Conservation (phyloP, 2,888 invertebrate species). For the Aricia artaxerxes region DNA sequence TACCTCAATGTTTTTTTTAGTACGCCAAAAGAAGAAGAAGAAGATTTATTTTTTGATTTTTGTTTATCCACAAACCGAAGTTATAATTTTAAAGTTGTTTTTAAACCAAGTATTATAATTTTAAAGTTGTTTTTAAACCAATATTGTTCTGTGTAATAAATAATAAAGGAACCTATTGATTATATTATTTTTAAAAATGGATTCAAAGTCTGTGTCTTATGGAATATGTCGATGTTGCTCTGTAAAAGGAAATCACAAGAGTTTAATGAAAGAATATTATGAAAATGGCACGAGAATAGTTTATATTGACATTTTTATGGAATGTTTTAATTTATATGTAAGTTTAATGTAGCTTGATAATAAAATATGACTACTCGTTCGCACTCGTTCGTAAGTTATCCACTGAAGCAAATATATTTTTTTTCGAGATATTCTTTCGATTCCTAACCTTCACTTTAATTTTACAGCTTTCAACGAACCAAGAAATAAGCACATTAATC, state of each 20-base stretch:
- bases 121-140: no score
- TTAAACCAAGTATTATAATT: no score
- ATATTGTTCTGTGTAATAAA: no score
- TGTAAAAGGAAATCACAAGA: conserved; percentile 56
- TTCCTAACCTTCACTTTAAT: background rate
- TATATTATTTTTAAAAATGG: conserved; percentile 37
- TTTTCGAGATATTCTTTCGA: no score
- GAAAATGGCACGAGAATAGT: conserved; percentile 55
- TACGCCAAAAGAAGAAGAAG: no score
- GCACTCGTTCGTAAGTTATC: no score
- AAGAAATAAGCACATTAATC: conserved; percentile 51
- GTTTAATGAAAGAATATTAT: conserved; percentile 58
- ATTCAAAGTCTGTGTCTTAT: conserved; percentile 43
- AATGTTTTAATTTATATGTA: conserved; percentile 66
- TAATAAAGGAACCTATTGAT: no score
- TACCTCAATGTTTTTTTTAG: no score
- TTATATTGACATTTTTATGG: conserved; percentile 60
- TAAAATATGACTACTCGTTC: background rate
- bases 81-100: no score
- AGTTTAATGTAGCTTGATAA: conserved; percentile 44
- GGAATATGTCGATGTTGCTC: conserved; percentile 65
- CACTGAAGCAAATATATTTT: no score
- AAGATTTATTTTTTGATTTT: background rate
- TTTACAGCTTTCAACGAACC: conserved; percentile 58
- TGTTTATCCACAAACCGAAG: no score